phyloP scores from a whole-genome alignment of 2,113 vertebrate genomes.

The Rhinopomastus cyanomelas region DNA sequence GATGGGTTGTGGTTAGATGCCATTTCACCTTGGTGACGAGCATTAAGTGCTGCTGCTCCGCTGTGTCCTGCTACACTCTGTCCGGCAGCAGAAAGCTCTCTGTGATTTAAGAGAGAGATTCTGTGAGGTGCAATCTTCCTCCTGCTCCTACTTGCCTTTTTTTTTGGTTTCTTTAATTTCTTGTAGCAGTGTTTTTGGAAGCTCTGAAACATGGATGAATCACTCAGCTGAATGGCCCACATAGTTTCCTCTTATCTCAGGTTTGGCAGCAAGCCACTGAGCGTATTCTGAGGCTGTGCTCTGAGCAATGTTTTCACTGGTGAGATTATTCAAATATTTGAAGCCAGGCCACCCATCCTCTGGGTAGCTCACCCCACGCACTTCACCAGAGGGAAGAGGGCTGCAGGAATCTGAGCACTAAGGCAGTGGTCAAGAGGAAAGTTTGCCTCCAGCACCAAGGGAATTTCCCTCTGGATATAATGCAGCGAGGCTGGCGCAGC shows the following conservation, averaged over 20 bases:
- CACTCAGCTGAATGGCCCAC: slow-evolving; percentile 41
- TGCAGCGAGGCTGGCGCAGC: neutral
- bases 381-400: neutral
- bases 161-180: neutral
- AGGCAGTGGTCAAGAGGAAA: neutral
- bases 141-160: neutral
- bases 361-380: neutral
- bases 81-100: neutral
- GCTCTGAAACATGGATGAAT: slow-evolving; percentile 15
- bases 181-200: slow-evolving; percentile 1
- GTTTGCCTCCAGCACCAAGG: neutral
- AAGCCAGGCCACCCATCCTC: neutral
- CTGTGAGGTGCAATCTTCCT: neutral
- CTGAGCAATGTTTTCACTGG: neutral
- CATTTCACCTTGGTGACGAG: neutral
- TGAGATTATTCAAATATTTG: slow-evolving; percentile 7
- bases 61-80: neutral
- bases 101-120: neutral
- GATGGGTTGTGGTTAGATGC: neutral
- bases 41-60: neutral
- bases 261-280: slow-evolving; percentile 16
- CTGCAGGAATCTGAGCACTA: neutral
- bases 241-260: slow-evolving; percentile 55
- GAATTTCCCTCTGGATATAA: neutral
- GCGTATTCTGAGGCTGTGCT: neutral